phyloP scores from a whole-genome alignment of 2,888 invertebrate genomes.

The Scaptomyza cyrtandrae region DNA sequence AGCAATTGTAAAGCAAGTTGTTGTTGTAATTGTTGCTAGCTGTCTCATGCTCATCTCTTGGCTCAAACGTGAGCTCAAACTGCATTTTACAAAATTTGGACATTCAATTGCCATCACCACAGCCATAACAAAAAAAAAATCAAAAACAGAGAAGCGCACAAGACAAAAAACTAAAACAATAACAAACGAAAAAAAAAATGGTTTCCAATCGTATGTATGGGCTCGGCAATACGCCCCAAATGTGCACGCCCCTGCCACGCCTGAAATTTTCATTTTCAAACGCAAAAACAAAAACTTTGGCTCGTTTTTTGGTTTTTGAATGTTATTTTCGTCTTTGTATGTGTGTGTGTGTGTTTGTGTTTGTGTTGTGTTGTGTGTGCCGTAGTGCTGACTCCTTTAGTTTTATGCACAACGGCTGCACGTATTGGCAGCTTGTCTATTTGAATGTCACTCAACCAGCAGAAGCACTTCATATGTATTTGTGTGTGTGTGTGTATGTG shows the following conservation, averaged over 20 bases:
- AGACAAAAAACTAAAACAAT: constrained; percentile 44
- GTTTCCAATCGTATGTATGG: constrained; percentile 68
- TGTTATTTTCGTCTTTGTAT: constrained; percentile 24
- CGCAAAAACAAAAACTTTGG: constrained; percentile 74
- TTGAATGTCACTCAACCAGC: constrained; percentile 72
- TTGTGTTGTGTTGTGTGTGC: constrained; percentile 18
- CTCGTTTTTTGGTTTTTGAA: constrained; percentile 68
- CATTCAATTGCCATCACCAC: constrained; percentile 74
- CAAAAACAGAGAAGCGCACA: constrained; percentile 38
- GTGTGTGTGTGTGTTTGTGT: constrained; percentile 16
- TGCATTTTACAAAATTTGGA: constrained; percentile 74
- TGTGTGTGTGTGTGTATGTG: constrained; percentile 18
- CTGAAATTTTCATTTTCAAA: constrained; percentile 75
- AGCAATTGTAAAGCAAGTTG: constrained; percentile 49
- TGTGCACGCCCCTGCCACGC: constrained; percentile 64
- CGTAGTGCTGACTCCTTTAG: constrained; percentile 74
- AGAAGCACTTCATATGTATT: constrained; percentile 19
- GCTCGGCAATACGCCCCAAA: constrained; percentile 64
- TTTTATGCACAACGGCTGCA: constrained; percentile 75
- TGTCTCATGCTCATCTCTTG: constrained; percentile 55
- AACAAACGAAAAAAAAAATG: constrained; percentile 14
- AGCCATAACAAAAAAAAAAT: constrained; percentile 26
- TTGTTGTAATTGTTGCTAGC: constrained; percentile 46
- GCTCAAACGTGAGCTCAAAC: constrained; percentile 71
- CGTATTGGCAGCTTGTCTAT: constrained; percentile 77